phyloP scores from a whole-genome alignment of 2,113 vertebrate genomes.

The Hemicordylus capensis region DNA sequence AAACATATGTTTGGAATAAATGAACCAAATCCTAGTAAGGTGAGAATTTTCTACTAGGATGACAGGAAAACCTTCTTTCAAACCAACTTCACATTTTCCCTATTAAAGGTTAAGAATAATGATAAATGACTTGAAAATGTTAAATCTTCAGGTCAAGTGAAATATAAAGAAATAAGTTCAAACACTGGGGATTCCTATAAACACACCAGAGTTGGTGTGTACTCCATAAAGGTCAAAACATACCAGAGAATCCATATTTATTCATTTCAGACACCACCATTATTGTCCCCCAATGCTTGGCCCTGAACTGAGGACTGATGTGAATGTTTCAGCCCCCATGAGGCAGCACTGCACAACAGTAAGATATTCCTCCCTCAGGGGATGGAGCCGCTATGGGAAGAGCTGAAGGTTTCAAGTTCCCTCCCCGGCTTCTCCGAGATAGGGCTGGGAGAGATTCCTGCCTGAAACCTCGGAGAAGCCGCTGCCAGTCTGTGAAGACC shows the following conservation, averaged over 20 bases:
- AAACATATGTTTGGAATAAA: conserved; percentile 5
- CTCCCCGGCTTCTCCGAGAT: too few species aligned
- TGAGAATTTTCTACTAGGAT: conserved; percentile 2
- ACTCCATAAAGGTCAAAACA: not conserved
- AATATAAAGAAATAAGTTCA: not conserved
- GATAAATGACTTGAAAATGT: not conserved
- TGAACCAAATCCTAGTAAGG: not conserved
- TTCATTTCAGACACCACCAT: not conserved
- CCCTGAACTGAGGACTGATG: not conserved
- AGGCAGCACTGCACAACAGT: too few species aligned
- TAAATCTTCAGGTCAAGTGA: not conserved
- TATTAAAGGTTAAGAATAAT: not conserved
- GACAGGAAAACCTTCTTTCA: not conserved
- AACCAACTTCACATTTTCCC: not conserved
- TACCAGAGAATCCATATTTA: not conserved
- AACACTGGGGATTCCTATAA: not conserved
- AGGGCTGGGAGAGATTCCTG: too few species aligned
- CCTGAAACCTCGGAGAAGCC: too few species aligned
- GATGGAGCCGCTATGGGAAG: too few species aligned
- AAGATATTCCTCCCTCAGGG: too few species aligned
- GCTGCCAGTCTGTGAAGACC: too few species aligned
- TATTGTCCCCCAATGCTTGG: not conserved
- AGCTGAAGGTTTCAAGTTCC: too few species aligned
- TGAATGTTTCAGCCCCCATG: not conserved
- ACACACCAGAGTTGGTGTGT: not conserved